phyloP scores from a whole-genome alignment of 2,888 invertebrate species.

The Pegoplata infirma region DNA sequence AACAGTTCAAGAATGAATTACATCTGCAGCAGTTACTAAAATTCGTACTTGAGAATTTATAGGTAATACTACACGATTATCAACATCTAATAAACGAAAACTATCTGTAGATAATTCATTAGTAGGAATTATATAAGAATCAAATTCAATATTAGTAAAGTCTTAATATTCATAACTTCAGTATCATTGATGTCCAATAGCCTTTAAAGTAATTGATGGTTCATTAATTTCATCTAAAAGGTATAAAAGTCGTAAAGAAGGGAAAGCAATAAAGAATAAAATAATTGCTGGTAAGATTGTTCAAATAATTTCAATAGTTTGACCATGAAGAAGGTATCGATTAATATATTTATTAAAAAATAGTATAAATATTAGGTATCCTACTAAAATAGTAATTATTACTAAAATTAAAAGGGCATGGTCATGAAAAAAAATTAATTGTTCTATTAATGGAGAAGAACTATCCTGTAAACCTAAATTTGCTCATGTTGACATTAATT shows the following conservation, averaged over 20 bases:
- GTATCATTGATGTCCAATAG: constrained; percentile 84
- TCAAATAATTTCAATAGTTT: constrained; percentile 82
- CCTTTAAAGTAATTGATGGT: constrained; percentile 81
- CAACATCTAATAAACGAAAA: constrained; percentile 83
- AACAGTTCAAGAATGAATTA: constrained; percentile 84
- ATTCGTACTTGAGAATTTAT: constrained; percentile 83
- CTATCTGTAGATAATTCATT: constrained; percentile 75
- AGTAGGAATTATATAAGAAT: constrained; percentile 81
- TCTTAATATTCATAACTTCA: constrained; percentile 84
- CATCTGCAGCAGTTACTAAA: constrained; percentile 82
- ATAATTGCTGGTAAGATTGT: constrained; percentile 82
- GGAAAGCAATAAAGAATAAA: constrained; percentile 82
- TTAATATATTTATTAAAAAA: constrained; percentile 81
- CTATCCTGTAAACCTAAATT: constrained; percentile 81
- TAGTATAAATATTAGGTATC: constrained; percentile 80
- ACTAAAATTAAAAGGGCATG: constrained; percentile 81
- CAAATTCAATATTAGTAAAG: constrained; percentile 81
- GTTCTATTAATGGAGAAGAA: constrained; percentile 83
- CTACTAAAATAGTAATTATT: constrained; percentile 82
- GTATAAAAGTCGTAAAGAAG: constrained; percentile 82
- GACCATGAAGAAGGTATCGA: constrained; percentile 78
- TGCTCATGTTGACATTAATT: constrained; percentile 80
- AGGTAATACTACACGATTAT: constrained; percentile 82
- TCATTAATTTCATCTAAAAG: constrained; percentile 82
- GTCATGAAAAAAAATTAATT: constrained; percentile 83